These are phyloP conservation scores for Meloidogyne chitwoodi DNA, from an alignment of 1,140 invertebrate species.

Conservation along the genomic window DNA sequence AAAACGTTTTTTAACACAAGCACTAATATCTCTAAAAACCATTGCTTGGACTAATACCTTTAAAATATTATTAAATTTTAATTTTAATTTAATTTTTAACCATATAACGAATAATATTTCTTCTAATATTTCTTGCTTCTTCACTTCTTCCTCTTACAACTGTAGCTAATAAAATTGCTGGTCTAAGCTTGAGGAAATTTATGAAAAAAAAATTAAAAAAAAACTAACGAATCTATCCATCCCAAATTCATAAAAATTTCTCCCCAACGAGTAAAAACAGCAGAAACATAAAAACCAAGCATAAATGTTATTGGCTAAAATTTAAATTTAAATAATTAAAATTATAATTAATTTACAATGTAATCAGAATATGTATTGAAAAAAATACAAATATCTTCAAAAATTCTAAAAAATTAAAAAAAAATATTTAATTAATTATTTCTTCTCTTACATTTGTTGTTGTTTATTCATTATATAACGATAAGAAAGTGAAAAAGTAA, in stretches of 20 bases:
- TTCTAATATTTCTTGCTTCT: slow-evolving; percentile 43
- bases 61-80: slow-evolving; percentile 1
- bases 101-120: slow-evolving; percentile 52
- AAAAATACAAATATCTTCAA: slow-evolving; percentile 51
- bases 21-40: slow-evolving; percentile 51
- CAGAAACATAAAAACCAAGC: slow-evolving; percentile 58
- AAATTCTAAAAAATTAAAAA: slow-evolving; percentile 36
- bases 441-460: slow-evolving; percentile 47
- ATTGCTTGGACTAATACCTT: slow-evolving; percentile 48
- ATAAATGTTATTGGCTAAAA: slow-evolving; percentile 53
- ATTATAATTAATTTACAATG: slow-evolving; percentile 34
- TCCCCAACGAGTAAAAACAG: slow-evolving; percentile 50
- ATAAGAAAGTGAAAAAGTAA: slow-evolving; percentile 45
- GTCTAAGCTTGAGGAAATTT: slow-evolving; percentile 28
- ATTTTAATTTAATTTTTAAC: slow-evolving; percentile 6
- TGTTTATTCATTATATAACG: slow-evolving; percentile 39
- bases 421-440: neutral
- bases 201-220: neutral
- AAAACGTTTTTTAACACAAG: slow-evolving; percentile 48
- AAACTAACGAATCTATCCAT: slow-evolving; percentile 55
- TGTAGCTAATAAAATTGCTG: slow-evolving; percentile 44
- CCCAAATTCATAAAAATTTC: slow-evolving; percentile 55
- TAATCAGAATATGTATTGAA: slow-evolving; percentile 53
- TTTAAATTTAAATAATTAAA: neutral
- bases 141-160: slow-evolving; percentile 45